These are phyloP conservation scores for Aphidoletes aphidimyza DNA, from an alignment of 2,888 invertebrate genomes.

Conservation along the genomic window DNA sequence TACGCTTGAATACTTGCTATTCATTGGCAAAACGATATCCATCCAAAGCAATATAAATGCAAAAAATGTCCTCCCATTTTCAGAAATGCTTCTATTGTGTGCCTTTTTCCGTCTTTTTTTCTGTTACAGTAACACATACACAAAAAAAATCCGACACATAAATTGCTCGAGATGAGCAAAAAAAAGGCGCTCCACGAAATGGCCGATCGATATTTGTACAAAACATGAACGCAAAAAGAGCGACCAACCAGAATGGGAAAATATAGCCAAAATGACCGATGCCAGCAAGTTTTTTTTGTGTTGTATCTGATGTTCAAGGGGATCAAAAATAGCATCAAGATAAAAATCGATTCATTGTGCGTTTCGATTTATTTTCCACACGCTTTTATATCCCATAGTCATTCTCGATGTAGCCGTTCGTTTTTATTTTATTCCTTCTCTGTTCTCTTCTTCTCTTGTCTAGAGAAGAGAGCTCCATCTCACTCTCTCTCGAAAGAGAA, in stretches of 20 bases:
- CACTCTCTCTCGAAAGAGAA: not conserved
- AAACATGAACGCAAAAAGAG: not conserved
- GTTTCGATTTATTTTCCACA: constrained; percentile 25
- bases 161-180: not conserved
- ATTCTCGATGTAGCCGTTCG: not conserved
- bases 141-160: not conserved
- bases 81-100: not conserved
- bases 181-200: not conserved
- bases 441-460: not conserved
- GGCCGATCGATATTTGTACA: constrained; percentile 44
- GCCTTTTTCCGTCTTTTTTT: not conserved
- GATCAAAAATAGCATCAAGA: constrained; percentile 19
- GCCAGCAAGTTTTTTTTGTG: constrained; percentile 6
- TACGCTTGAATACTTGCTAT: constrained; percentile 49
- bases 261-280: constrained; percentile 40
- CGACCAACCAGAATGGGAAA: not conserved
- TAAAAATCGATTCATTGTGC: constrained; percentile 46
- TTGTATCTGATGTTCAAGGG: not conserved
- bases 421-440: not conserved
- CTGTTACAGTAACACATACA: not conserved
- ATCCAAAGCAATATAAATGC: not conserved
- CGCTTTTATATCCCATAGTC: not conserved
- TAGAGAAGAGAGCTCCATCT: not conserved
- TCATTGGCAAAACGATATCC: constrained; percentile 30
- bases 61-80: constrained; percentile 46